These are phyloP conservation scores for Anabacerthia variegaticeps DNA, from an alignment of 2,797 vertebrate species.

Conservation along the genomic window DNA sequence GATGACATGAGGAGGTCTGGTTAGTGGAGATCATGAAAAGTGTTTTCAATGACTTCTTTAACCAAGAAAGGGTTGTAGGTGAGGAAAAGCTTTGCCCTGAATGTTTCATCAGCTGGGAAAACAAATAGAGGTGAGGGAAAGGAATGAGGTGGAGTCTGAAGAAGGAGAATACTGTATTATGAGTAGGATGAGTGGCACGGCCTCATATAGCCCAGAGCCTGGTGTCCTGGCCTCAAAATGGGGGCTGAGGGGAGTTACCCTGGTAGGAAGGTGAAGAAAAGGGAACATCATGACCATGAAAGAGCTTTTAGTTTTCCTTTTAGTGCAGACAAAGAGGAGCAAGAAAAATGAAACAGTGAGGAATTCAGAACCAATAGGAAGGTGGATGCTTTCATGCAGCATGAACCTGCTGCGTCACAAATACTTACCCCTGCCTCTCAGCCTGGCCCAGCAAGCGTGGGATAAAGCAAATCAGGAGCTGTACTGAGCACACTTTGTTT, in stretches of 20 bases:
- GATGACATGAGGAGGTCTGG: neutral
- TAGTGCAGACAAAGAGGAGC: neutral
- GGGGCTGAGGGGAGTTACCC: neutral
- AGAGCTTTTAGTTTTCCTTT: neutral
- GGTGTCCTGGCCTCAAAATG: neutral
- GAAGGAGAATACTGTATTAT: neutral
- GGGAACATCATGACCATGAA: neutral
- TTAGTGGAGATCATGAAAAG: neutral
- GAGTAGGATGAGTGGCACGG: neutral
- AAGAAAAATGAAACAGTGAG: neutral
- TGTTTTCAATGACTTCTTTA: neutral
- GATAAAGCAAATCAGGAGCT: neutral
- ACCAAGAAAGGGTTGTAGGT: neutral
- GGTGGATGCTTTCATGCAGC: neutral
- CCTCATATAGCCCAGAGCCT: neutral
- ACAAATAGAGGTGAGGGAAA: neutral
- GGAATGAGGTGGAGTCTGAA: neutral
- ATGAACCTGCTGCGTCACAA: neutral
- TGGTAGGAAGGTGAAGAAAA: neutral
- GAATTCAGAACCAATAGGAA: neutral
- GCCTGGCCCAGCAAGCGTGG: accelerated
- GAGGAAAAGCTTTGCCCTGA: neutral
- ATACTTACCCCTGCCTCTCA: neutral
- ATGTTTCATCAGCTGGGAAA: neutral
- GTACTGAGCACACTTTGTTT: neutral